Percentiles rank a stretch among this genome's conserved stretches.
Conservation (phyloP, 2,113 vertebrate species). For the Microcebus murinus region DNA sequence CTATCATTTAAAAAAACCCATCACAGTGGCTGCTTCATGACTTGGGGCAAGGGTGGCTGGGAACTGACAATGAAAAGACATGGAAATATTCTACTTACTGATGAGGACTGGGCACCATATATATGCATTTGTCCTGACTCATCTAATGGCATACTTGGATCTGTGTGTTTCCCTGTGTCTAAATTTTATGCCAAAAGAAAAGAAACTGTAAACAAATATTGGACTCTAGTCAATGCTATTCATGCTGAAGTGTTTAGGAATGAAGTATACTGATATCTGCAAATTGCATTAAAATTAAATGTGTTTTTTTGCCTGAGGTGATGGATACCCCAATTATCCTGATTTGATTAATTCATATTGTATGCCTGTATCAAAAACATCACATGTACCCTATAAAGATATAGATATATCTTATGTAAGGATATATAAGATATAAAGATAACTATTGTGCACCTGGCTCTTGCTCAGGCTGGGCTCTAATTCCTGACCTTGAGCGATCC, state of each 20-base stretch:
- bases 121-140: neutral
- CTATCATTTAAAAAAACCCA: neutral
- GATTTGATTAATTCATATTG: too few relatives aligned
- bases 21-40: neutral
- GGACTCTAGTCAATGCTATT: neutral
- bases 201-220: neutral
- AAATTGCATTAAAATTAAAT: neutral
- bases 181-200: neutral
- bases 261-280: neutral
- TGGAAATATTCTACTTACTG: neutral
- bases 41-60: neutral
- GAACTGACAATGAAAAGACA: neutral
- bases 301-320: too few relatives aligned
- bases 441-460: too few relatives aligned
- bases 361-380: too few relatives aligned
- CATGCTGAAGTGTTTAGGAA: neutral
- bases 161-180: neutral
- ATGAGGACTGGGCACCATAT: neutral
- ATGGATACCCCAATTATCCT: too few relatives aligned
- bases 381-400: too few relatives aligned
- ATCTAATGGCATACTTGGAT: neutral
- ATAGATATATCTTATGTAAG: too few relatives aligned
- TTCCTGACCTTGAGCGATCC: too few relatives aligned
- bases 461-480: too few relatives aligned
- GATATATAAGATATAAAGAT: too few relatives aligned